Base-by-base conservation (phyloP, 2,888 invertebrate species). In the Drosophila cracens region DNA sequence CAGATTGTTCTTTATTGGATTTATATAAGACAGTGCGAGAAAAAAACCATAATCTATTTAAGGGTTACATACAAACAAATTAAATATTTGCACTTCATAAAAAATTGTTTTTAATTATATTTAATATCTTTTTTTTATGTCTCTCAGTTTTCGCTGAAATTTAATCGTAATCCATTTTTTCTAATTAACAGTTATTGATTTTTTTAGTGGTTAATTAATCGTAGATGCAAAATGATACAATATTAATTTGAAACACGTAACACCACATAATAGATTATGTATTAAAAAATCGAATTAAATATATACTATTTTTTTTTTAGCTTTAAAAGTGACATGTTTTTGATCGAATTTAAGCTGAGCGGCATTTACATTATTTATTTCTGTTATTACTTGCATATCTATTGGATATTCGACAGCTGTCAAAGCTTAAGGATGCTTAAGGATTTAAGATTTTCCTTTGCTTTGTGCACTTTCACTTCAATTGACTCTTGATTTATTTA, bases 401-500 rank as follows among this genome's bases (percentile, higher is more conserved):
- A 21, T 21, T 13, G 3, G 13, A 21, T 46, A 21, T 2, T 21
- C 43, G 13, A 21, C 43, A 43, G 43, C 11, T 13, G 21, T 1
- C 13, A 1, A 1, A 4, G 13, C 7, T 21, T 46, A 6, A 18
- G 1, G 6, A 25, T 13, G 29, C 18, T 51, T 18, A 6, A 18
- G 4, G 4, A 43, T 6, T 43, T 11, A 2, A 18, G 18, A 18
- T 13, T 53, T 60, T 13, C 13, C 13, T 25, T 56, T 13, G 27
- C 25, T 13, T 21, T n/a, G 13, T 29, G 11, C n/a, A 4, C 27
- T 6, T 27, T 27, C 13, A 25, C 27, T n/a, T n/a, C 27, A 36
- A 38, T 56, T 56, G 56, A 13, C 27, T 38, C n/a, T 38, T 38
- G 27, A 56, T 29, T 56, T 11, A 56, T 11, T 38, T 38, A 38